Base-by-base conservation (phyloP, 2,113 vertebrate species). In the Ginglymostoma cirratum region DNA sequence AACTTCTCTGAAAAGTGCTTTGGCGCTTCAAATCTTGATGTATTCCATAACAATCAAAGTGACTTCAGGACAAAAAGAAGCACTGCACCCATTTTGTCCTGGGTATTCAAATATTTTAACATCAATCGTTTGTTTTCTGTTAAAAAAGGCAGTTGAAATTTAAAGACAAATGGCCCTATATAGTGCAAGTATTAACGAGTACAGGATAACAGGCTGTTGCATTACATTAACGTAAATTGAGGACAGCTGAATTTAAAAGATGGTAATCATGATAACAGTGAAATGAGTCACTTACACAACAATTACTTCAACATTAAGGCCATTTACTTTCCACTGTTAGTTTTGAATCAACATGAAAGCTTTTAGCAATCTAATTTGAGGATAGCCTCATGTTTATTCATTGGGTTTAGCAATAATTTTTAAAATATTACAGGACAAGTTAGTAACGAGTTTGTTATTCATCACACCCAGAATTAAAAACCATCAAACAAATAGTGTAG, bases 291-390 rank as follows among this genome's bases (percentile, higher is more conserved):
- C 24, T 52, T 72, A 45, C 94, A 95, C 67, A 69, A 69, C 45
- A 95, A 95, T 95, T 95, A 95, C 69, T 72, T 72, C 94, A 72
- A 45, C 24, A 48, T 52, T 95, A 52, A 76, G 69, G 94, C 42
- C 66, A 95, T 52, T 95, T 76, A 95, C 94, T 7, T 95, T 70
- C 69, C 52, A 95, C 66, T 8, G 10, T 72, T 48, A 72, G 48
- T 90, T 90, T 90, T 52, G 45, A 95, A 94, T 94, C 65, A 95
- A 95, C 94, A 72, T 93, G 67, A 95, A 95, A 95, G 69, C 94
- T 95, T 95, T 95, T 95, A 95, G 69, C 94, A 72, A 76, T 45
- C 19, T 15, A 95, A 70, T 95, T 95, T 70, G 67, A 95, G 67
- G 72, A 52, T 76, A 95, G 30, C 94, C 94, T 95, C 45, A 48